phyloP scores from a whole-genome alignment of 2,797 vertebrate species.

The Netta rufina region DNA sequence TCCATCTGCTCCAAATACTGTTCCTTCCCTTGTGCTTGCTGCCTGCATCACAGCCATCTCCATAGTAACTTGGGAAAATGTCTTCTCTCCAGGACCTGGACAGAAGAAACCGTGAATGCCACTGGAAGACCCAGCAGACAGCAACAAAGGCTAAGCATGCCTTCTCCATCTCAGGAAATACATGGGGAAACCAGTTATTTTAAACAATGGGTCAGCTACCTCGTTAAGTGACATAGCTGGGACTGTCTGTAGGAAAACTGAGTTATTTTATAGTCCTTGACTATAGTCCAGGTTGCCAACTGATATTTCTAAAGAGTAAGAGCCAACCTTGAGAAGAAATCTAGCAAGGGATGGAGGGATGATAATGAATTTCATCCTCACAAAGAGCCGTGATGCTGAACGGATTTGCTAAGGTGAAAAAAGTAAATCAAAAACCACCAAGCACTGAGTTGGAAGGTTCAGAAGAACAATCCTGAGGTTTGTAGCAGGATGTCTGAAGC shows the following conservation, averaged over 20 bases:
- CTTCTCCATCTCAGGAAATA: not conserved
- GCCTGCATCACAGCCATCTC: not conserved
- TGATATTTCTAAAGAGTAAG: not conserved
- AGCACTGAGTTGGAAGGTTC: not conserved
- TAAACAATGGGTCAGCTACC: not conserved
- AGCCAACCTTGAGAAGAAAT: not conserved
- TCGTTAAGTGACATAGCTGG: not conserved
- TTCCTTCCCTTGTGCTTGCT: not conserved
- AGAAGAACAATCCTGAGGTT: not conserved
- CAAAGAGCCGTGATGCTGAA: not conserved
- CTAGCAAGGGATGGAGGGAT: not conserved
- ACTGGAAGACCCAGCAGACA: not conserved
- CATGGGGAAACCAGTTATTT: not conserved
- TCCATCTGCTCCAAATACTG: not conserved
- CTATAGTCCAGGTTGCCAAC: not conserved
- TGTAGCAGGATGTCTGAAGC: not conserved
- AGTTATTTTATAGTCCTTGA: not conserved
- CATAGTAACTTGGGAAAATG: not conserved
- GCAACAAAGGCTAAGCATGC: not conserved
- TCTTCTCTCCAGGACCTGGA: not conserved
- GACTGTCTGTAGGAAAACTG: not conserved
- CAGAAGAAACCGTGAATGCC: accelerated
- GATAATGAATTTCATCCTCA: not conserved
- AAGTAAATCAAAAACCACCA: not conserved
- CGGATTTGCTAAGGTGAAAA: not conserved